Conservation (phyloP, 1,140 invertebrate genomes). For the Ostrea denselamellosa region DNA sequence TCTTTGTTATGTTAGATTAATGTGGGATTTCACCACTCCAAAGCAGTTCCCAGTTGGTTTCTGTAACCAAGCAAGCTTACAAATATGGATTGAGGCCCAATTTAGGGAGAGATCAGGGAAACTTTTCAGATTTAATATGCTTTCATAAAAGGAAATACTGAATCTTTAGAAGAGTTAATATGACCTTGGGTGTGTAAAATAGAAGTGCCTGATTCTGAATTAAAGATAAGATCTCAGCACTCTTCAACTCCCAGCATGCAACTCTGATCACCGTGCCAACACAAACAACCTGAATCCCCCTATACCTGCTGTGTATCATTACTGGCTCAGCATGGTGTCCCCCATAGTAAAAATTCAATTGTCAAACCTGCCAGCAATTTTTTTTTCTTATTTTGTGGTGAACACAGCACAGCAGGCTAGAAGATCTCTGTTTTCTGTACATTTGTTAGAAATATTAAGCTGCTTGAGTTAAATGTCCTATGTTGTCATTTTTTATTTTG, state of each 20-base stretch:
- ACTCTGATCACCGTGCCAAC: slow-evolving; percentile 14
- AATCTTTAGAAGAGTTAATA: neutral
- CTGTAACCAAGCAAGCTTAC: slow-evolving; percentile 34
- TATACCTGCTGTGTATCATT: slow-evolving; percentile 21
- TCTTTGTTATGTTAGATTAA: slow-evolving; percentile 40
- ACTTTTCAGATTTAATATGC: neutral
- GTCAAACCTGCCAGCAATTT: slow-evolving; percentile 10
- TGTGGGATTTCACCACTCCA: slow-evolving; percentile 30
- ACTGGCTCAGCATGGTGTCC: slow-evolving; percentile 18
- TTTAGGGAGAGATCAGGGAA: slow-evolving; percentile 26
- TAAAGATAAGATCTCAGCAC: slow-evolving; percentile 15
- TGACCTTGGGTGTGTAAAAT: slow-evolving; percentile 9
- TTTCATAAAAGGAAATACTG: slow-evolving; percentile 4
- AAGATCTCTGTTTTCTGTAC: neutral
- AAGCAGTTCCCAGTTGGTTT: slow-evolving; percentile 8
- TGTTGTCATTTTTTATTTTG: slow-evolving; percentile 10
- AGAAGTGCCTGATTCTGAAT: slow-evolving; percentile 26
- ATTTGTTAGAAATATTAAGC: neutral
- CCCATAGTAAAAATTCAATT: slow-evolving; percentile 32
- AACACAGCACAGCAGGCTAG: slow-evolving; percentile 4
- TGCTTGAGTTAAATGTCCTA: neutral
- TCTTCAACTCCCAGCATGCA: slow-evolving; percentile 13
- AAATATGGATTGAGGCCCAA: slow-evolving; percentile 1
- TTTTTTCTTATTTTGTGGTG: slow-evolving; percentile 18
- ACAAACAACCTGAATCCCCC: slow-evolving; percentile 12